Percentiles rank a stretch among this genome's conserved stretches.
These are phyloP conservation scores for Hormiphora californensis DNA, from an alignment of 37 sponge, comb jelly and placozoan genomes.

Conservation along the genomic window DNA sequence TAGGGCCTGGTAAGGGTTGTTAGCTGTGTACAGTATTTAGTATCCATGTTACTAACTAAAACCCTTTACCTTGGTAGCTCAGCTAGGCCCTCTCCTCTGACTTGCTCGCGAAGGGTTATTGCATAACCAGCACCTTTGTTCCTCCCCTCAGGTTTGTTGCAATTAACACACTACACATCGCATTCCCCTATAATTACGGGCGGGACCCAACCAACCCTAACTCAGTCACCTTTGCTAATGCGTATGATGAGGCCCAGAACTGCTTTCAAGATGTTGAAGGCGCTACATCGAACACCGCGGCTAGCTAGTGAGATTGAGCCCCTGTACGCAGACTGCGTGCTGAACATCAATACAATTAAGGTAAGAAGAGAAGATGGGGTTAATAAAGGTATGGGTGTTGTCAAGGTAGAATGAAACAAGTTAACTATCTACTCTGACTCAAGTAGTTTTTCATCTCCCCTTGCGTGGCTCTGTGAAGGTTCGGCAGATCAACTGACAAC, in stretches of 20 bases:
- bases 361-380: not conserved
- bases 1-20: too few species aligned
- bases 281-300: not conserved
- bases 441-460: too few species aligned
- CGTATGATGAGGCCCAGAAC: slow-evolving; percentile 52
- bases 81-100: too few species aligned
- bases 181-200: slow-evolving; percentile 41
- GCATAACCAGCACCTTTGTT: too few species aligned
- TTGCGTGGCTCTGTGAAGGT: not conserved
- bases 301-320: slow-evolving; percentile 49
- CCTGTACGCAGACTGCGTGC: slow-evolving; percentile 29
- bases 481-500: not conserved
- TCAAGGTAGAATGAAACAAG: too few species aligned
- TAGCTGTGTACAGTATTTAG: too few species aligned
- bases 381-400: not conserved
- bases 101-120: too few species aligned
- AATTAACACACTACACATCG: too few species aligned
- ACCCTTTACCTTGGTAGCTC: too few species aligned
- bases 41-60: too few species aligned
- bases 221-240: not conserved
- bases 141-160: too few species aligned
- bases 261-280: slow-evolving; percentile 50
- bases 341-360: slow-evolving; percentile 6
- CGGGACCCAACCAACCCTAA: not conserved
- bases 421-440: too few species aligned